These are phyloP conservation scores for Grammomys dolichurus DNA, from an alignment of 2,113 vertebrate species.

Conservation along the genomic window DNA sequence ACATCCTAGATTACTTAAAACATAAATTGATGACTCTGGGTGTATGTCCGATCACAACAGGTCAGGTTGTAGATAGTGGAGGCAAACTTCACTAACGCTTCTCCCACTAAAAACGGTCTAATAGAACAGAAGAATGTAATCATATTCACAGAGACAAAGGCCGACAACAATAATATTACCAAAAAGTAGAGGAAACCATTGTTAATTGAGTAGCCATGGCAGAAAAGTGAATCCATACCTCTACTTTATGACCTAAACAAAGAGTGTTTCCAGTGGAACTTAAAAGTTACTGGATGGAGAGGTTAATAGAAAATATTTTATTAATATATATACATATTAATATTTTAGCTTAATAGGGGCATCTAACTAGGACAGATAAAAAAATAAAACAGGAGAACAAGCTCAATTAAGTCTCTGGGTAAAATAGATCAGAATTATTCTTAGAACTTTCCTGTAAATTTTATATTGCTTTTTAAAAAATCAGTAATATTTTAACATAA, in stretches of 20 bases:
- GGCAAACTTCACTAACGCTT: neutral
- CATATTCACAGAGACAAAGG: neutral
- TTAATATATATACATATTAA: neutral
- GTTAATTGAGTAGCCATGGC: neutral
- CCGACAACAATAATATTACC: neutral
- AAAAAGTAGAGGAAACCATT: neutral
- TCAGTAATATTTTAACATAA: conserved; percentile 61
- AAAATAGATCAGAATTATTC: neutral
- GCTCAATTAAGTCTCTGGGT: neutral
- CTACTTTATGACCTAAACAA: conserved; percentile 3
- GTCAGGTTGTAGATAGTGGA: neutral
- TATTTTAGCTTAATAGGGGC: conserved; percentile 1
- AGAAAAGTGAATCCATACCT: neutral
- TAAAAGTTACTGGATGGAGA: conserved; percentile 17
- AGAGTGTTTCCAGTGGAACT: neutral
- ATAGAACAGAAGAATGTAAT: neutral
- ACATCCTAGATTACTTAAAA: conserved; percentile 24
- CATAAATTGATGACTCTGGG: neutral
- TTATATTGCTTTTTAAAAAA: neutral
- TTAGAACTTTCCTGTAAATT: conserved; percentile 15
- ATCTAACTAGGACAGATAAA: neutral
- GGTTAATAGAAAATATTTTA: conserved; percentile 1
- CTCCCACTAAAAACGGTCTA: neutral
- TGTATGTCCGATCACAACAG: neutral
- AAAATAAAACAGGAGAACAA: neutral